Percentiles rank a stretch among this genome's conserved stretches.
These are phyloP conservation scores for Thereva unica DNA, from an alignment of 2,888 invertebrate genomes.

Conservation along the genomic window DNA sequence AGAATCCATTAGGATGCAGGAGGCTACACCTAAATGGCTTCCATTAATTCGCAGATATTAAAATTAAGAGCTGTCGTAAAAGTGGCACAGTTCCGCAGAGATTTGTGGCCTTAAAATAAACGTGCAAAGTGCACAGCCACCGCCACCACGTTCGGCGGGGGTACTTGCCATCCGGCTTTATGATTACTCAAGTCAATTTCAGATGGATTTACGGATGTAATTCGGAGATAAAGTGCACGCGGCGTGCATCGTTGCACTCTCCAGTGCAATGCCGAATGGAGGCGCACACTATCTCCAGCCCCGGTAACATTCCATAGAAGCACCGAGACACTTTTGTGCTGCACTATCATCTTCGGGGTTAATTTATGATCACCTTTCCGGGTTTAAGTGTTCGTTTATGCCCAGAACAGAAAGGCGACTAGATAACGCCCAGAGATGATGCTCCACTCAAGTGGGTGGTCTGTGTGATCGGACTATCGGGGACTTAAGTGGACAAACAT, in stretches of 20 bases:
- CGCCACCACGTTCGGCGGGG: conserved; percentile 4
- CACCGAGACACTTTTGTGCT: conserved; percentile 2
- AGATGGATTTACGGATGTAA: conserved; percentile 29
- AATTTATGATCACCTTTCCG: conserved; percentile 25
- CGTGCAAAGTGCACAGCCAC: conserved; percentile 4
- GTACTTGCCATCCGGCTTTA: conserved; percentile 25
- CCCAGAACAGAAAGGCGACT: conserved; percentile 19
- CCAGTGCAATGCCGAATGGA: conserved; percentile 5
- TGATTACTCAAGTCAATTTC: conserved; percentile 24
- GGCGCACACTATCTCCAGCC: background rate
- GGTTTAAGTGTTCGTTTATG: conserved; percentile 27
- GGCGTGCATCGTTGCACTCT: background rate
- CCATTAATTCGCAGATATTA: conserved; percentile 33
- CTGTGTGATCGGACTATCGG: conserved; percentile 4
- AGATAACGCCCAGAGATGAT: conserved; percentile 12
- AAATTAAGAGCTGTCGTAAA: conserved; percentile 33
- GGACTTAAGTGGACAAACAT: conserved; percentile 12
- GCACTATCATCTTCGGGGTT: conserved; percentile 15
- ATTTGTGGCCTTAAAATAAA: conserved; percentile 31
- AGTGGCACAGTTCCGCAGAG: conserved; percentile 28
- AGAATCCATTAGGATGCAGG: conserved; percentile 19
- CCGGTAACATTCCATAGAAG: conserved; percentile 13
- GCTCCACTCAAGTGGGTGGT: conserved; percentile 19
- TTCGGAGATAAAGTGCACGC: conserved; percentile 15
- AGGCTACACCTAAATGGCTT: conserved; percentile 15